phyloP scores from a whole-genome alignment of 2,888 invertebrate genomes.

The Catocala sponsa region DNA sequence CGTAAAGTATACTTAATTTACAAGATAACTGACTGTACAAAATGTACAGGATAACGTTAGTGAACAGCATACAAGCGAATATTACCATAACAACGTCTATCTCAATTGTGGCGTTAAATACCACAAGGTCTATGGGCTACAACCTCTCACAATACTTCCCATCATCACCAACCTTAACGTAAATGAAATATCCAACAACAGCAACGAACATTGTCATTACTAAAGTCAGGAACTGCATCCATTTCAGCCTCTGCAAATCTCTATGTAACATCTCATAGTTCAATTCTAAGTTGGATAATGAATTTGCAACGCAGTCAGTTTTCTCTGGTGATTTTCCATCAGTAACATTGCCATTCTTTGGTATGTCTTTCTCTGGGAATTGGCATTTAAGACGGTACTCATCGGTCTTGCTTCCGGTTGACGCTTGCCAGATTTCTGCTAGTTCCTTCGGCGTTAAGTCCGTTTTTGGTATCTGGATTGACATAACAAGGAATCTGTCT shows the following conservation, averaged over 20 bases:
- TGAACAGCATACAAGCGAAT: constrained; percentile 51
- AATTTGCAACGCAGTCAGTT: constrained; percentile 92
- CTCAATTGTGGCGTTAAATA: constrained; percentile 66
- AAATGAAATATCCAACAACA: constrained; percentile 70
- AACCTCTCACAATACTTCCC: constrained; percentile 73
- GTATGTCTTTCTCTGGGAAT: constrained; percentile 81
- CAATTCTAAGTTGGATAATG: constrained; percentile 79
- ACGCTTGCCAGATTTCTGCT: constrained; percentile 92
- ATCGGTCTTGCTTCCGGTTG: constrained; percentile 89
- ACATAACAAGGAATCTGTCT: constrained; percentile 97
- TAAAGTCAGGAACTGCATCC: constrained; percentile 72
- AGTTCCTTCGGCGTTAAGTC: constrained; percentile 89
- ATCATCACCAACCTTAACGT: constrained; percentile 64
- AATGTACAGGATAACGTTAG: constrained; percentile 62
- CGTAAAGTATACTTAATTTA: constrained; percentile 56
- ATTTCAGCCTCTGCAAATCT: constrained; percentile 70
- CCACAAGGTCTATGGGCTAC: constrained; percentile 75
- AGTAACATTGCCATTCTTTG: constrained; percentile 68
- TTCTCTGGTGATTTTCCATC: constrained; percentile 87
- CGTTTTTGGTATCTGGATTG: constrained; percentile 89
- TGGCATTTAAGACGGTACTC: constrained; percentile 92
- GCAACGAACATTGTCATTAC: constrained; percentile 68
- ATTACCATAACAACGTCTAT: constrained; percentile 49
- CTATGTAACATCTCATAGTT: constrained; percentile 70
- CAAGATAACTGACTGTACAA: constrained; percentile 57